phyloP scores from a whole-genome alignment of 1,140 invertebrate genomes.

The Drosophila cardini region DNA sequence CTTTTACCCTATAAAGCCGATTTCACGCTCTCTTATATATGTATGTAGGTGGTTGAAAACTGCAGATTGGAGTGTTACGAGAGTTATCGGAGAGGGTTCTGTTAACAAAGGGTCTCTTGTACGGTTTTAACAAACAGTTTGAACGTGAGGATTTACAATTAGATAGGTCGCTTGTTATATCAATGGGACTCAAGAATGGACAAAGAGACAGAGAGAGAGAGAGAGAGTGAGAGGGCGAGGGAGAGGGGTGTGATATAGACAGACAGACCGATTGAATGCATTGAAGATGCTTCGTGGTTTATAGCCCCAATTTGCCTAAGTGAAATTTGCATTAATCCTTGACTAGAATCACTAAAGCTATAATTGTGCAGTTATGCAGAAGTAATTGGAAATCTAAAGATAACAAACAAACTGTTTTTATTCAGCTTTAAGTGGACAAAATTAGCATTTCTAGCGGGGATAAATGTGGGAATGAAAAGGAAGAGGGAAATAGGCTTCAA shows the following conservation, averaged over 20 bases:
- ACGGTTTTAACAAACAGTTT: constrained; percentile 48
- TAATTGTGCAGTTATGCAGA: constrained; percentile 58
- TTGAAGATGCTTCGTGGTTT: constrained; percentile 62
- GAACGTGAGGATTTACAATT: constrained; percentile 76
- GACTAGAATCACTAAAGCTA: constrained; percentile 5
- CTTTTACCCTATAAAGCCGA: constrained; percentile 55
- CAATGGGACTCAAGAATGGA: background rate
- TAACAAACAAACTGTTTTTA: constrained; percentile 58
- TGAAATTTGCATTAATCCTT: constrained; percentile 77
- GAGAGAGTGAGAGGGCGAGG: no score
- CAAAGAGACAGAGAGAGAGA: no score
- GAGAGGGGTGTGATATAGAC: no score
- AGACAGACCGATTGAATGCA: constrained; percentile 22
- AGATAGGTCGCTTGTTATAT: constrained; percentile 66
- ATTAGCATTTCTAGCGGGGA: constrained; percentile 18
- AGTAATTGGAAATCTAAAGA: constrained; percentile 50
- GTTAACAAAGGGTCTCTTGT: constrained; percentile 38
- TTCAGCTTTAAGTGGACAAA: constrained; percentile 31
- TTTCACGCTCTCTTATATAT: constrained; percentile 68
- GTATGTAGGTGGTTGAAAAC: constrained; percentile 57
- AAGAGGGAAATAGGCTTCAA: background rate
- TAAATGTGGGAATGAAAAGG: background rate
- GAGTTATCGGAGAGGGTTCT: constrained; percentile 6
- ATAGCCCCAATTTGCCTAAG: constrained; percentile 74
- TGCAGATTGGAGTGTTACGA: constrained; percentile 9